A percentile compares a stretch with the other conserved stretches of the same genome.
Conservation (phyloP, 2,113 vertebrate genomes). For the Myrmecobius fasciatus region DNA sequence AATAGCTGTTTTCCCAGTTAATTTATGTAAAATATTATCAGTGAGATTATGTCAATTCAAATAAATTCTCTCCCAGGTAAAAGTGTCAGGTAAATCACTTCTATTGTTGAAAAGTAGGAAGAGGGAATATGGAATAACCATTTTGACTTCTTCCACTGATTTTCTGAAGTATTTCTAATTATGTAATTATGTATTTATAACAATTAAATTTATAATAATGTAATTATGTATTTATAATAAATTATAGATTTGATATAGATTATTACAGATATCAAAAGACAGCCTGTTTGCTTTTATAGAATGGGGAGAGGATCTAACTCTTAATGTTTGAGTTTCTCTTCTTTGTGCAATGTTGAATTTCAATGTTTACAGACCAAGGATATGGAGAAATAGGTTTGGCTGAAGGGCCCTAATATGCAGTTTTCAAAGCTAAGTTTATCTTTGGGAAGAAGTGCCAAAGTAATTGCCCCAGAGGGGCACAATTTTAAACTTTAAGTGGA, state of each 20-base stretch:
- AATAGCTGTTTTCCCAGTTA: neutral
- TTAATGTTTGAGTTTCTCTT: neutral
- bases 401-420: slow-evolving; percentile 16
- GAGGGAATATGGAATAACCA: neutral
- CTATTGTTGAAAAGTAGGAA: neutral
- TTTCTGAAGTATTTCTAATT: neutral
- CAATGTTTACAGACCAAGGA: slow-evolving; percentile 6
- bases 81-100: neutral
- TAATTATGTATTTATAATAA: neutral
- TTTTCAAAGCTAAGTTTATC: slow-evolving; percentile 11
- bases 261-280: neutral
- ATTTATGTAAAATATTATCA: neutral
- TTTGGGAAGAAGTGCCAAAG: slow-evolving; percentile 46
- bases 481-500: slow-evolving; percentile 40
- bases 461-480: slow-evolving; percentile 33
- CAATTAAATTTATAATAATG: no score
- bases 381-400: neutral
- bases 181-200: neutral
- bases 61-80: neutral
- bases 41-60: neutral
- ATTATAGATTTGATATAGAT: neutral
- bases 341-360: neutral
- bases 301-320: neutral
- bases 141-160: neutral
- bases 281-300: neutral